Conservation (phyloP, 2,888 invertebrate species). For the Macrophya alboannulata region DNA sequence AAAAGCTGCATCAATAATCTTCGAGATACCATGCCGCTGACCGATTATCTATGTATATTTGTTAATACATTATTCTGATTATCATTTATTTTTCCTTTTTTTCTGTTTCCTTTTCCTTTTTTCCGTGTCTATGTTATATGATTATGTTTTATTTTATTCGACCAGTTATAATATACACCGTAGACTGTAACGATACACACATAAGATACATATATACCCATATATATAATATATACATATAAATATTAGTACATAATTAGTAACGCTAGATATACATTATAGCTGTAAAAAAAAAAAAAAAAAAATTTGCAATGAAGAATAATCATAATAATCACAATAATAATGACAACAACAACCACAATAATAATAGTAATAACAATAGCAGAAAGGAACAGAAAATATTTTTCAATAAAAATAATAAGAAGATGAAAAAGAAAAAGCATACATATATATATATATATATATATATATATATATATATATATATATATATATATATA, state of each 20-base stretch:
- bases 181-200: too few species aligned
- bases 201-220: too few species aligned
- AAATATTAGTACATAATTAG: constrained; percentile 12
- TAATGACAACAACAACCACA: not conserved
- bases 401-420: not conserved
- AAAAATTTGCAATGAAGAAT: not conserved
- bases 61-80: too few species aligned
- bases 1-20: not conserved
- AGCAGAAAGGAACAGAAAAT: not conserved
- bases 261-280: not conserved
- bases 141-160: not conserved
- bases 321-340: not conserved
- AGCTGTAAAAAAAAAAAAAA: not conserved
- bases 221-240: constrained; percentile 10
- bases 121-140: not conserved
- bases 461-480: not conserved
- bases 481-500: not conserved
- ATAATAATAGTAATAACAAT: not conserved
- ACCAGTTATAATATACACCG: not conserved
- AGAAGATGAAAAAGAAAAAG: not conserved
- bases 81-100: not conserved
- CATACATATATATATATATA: not conserved
- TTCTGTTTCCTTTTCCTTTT: not conserved
- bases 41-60: too few species aligned
- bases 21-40: not conserved